These are phyloP conservation scores for Andrena trimmerana DNA, from an alignment of 2,888 invertebrate genomes.

Conservation along the genomic window DNA sequence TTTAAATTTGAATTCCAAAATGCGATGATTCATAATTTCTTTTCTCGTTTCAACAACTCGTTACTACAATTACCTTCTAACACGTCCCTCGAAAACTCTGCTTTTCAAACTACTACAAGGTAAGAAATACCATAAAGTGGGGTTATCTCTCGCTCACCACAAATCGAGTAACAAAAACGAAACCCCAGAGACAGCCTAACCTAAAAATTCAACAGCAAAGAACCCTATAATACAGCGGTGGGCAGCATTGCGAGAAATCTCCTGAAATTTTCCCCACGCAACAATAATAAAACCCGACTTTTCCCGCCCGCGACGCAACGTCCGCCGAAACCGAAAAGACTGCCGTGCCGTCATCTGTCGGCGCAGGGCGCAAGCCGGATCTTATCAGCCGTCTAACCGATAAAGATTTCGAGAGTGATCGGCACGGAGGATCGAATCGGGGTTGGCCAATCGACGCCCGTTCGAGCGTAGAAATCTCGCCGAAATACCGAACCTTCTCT, in stretches of 20 bases:
- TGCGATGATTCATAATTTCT: background rate
- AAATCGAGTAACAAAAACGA: too few species aligned
- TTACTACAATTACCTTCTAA: background rate
- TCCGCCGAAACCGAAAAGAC: too few species aligned
- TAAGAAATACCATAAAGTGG: too few species aligned
- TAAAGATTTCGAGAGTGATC: constrained; percentile 42
- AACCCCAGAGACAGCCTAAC: too few species aligned
- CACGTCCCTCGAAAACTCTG: background rate
- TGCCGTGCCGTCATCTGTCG: constrained; percentile 31
- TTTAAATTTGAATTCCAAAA: too few species aligned
- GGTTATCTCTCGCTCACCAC: too few species aligned
- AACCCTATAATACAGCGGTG: too few species aligned
- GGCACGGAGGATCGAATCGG: constrained; percentile 11
- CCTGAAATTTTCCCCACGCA: too few species aligned
- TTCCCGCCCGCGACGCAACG: background rate
- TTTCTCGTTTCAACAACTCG: background rate
- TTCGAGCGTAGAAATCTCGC: constrained; percentile 16
- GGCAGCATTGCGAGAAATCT: too few species aligned
- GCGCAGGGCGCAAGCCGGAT: background rate
- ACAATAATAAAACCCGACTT: background rate
- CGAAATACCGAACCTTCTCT: constrained; percentile 34
- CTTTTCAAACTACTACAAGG: too few species aligned
- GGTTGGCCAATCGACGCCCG: background rate
- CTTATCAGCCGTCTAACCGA: constrained; percentile 29
- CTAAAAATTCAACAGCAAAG: too few species aligned